These are phyloP conservation scores for Antrozous pallidus DNA, from an alignment of 2,797 vertebrate species.

Conservation along the genomic window DNA sequence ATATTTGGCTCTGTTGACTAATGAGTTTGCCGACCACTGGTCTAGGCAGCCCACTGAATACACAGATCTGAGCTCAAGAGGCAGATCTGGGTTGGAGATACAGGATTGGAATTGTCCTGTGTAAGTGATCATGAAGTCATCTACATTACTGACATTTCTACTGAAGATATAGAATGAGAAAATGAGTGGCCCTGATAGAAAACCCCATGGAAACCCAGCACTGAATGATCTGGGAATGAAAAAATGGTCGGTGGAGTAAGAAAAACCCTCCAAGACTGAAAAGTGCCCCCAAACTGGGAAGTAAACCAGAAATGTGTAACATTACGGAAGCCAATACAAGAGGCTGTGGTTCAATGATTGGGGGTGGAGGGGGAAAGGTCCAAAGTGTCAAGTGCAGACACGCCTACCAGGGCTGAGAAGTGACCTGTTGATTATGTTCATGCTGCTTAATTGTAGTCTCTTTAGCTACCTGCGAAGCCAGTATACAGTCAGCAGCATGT, in stretches of 20 bases:
- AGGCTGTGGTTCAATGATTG: not conserved
- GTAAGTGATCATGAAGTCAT: not conserved
- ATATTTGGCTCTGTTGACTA: too few relatives aligned
- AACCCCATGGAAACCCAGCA: not conserved
- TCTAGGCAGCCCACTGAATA: not conserved
- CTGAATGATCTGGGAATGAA: not conserved
- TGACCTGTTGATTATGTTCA: not conserved
- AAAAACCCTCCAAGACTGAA: not conserved
- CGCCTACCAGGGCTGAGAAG: not conserved
- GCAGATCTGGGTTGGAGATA: not conserved
- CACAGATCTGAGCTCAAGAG: not conserved
- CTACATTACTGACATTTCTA: not conserved
- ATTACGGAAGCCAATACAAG: not conserved
- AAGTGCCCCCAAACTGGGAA: not conserved
- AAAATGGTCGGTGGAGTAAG: not conserved
- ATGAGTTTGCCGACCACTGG: too few relatives aligned
- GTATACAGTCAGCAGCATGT: not conserved
- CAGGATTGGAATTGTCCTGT: not conserved
- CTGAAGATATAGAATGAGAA: not conserved
- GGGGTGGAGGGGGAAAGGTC: rapidly evolving
- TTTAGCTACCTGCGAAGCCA: not conserved
- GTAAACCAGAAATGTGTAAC: not conserved
- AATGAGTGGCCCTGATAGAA: not conserved
- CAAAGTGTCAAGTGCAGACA: not conserved
- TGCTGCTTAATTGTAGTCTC: not conserved